Evolutionary conservation across 2,113 vertebrate genomes (phyloP).

Genomic region (Cepphus grylle): DNA sequence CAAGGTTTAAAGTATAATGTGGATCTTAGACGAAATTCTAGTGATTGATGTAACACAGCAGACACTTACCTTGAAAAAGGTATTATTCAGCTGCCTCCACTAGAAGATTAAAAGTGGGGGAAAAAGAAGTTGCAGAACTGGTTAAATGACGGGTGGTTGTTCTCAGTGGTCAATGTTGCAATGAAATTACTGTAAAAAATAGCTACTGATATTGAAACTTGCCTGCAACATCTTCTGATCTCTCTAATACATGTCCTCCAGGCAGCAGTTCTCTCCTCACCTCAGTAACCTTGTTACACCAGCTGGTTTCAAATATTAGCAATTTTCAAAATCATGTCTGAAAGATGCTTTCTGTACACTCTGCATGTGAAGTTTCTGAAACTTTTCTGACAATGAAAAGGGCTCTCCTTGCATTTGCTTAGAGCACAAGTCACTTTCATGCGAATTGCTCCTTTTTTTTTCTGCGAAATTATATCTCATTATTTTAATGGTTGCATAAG

Average conservation of each 20-base stretch:
- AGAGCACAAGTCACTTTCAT: not conserved
- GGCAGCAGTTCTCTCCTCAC: slow-evolving; percentile 49
- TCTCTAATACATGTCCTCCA: slow-evolving; percentile 49
- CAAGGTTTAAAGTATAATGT: slow-evolving; percentile 57
- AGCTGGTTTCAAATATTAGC: slow-evolving; percentile 54
- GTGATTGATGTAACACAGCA: slow-evolving; percentile 44
- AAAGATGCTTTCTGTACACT: slow-evolving; percentile 23
- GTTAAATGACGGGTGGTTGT: slow-evolving; percentile 45
- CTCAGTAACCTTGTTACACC: slow-evolving; percentile 53
- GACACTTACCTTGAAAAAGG: slow-evolving; percentile 43
- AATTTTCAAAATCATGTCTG: slow-evolving; percentile 41
- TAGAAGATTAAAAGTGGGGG: slow-evolving; percentile 48
- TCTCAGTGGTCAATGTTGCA: slow-evolving; percentile 61
- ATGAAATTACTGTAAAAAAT: slow-evolving; percentile 59
- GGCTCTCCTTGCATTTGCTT: not conserved
- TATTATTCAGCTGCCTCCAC: slow-evolving; percentile 36
- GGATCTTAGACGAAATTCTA: slow-evolving; percentile 34
- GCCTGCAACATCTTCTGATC: slow-evolving; percentile 41
- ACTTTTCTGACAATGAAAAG: not conserved
- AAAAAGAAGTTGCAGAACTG: slow-evolving; percentile 21
- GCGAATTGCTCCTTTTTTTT: not conserved
- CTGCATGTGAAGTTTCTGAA: slow-evolving; percentile 36
- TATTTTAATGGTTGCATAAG: not conserved
- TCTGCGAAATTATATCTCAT: not conserved
- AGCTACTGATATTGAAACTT: slow-evolving; percentile 58